Evolutionary conservation across 2,888 invertebrate species (phyloP).

Genomic region (Pollenia amentaria): DNA sequence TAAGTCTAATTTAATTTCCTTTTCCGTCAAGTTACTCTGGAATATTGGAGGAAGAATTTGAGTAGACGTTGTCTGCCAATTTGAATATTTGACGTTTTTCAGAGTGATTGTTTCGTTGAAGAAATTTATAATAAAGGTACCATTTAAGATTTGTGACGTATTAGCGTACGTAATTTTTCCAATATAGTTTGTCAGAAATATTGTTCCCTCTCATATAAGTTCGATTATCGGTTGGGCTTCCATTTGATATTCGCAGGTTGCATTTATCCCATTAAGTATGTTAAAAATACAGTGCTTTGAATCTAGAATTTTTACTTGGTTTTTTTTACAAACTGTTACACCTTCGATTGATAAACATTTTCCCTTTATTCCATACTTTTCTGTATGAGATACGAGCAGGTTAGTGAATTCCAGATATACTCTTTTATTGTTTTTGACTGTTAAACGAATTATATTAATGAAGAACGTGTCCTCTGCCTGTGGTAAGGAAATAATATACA

Average conservation of each 20-base stretch:
- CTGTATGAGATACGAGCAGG: constrained; percentile 58
- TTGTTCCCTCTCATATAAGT: background rate
- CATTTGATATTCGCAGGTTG: constrained; percentile 38
- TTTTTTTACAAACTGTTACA: constrained; percentile 28
- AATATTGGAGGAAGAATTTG: constrained; percentile 15
- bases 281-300: constrained; percentile 32
- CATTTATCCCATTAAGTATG: constrained; percentile 4
- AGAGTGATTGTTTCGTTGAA: constrained; percentile 1
- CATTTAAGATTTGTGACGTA: background rate
- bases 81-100: background rate
- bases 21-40: constrained; percentile 13
- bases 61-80: constrained; percentile 14
- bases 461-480: constrained; percentile 64
- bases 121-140: constrained; percentile 11
- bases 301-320: constrained; percentile 13
- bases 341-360: constrained; percentile 49
- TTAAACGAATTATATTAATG: constrained; percentile 68
- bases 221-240: constrained; percentile 10
- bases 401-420: constrained; percentile 59
- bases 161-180: background rate
- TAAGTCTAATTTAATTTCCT: constrained; percentile 27
- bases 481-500: constrained; percentile 69
- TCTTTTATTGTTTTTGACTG: constrained; percentile 60
- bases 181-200: constrained; percentile 1
- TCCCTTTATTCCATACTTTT: constrained; percentile 51